Evolutionary conservation across 1,140 invertebrate genomes (phyloP).

Genomic region (Drosophila arizonae): DNA sequence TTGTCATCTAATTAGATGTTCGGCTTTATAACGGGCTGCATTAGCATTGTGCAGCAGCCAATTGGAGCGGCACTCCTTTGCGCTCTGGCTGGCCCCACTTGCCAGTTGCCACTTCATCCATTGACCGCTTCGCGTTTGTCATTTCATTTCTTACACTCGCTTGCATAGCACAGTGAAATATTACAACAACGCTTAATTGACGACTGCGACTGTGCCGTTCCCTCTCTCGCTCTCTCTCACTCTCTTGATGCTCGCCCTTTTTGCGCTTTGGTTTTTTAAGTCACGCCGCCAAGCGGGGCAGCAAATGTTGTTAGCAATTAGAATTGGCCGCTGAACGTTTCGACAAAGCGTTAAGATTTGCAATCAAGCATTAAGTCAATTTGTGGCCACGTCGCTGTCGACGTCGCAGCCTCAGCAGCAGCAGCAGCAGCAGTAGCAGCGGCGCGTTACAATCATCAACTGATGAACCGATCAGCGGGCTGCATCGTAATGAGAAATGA

Average conservation of each 20-base stretch:
- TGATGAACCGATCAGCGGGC: slow-evolving; percentile 31
- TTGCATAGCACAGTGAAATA: slow-evolving; percentile 26
- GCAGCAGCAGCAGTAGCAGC: slow-evolving; percentile 3
- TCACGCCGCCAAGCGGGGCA: slow-evolving; percentile 46
- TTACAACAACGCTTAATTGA: slow-evolving; percentile 57
- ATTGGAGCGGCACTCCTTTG: slow-evolving; percentile 37
- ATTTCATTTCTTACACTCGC: slow-evolving; percentile 43
- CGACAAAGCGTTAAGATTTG: slow-evolving; percentile 73
- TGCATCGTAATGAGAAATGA: slow-evolving; percentile 31
- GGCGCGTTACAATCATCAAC: slow-evolving; percentile 52
- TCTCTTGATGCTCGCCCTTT: background rate
- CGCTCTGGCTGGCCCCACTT: background rate
- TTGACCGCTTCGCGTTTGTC: slow-evolving; percentile 33
- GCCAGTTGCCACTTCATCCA: slow-evolving; percentile 2
- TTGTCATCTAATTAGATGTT: slow-evolving; percentile 55
- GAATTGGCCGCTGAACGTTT: slow-evolving; percentile 69
- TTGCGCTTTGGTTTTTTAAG: slow-evolving; percentile 29
- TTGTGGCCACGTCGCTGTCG: slow-evolving; percentile 51
- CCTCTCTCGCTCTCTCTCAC: background rate
- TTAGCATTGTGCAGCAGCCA: slow-evolving; percentile 32
- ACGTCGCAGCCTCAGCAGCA: slow-evolving; percentile 11
- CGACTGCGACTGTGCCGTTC: slow-evolving; percentile 2
- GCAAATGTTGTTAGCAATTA: slow-evolving; percentile 72
- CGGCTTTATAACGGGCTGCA: slow-evolving; percentile 24
- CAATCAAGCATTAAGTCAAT: slow-evolving; percentile 78